These are phyloP conservation scores for Sminthurides aquaticus DNA, from an alignment of 2,888 invertebrate genomes.

Conservation along the genomic window DNA sequence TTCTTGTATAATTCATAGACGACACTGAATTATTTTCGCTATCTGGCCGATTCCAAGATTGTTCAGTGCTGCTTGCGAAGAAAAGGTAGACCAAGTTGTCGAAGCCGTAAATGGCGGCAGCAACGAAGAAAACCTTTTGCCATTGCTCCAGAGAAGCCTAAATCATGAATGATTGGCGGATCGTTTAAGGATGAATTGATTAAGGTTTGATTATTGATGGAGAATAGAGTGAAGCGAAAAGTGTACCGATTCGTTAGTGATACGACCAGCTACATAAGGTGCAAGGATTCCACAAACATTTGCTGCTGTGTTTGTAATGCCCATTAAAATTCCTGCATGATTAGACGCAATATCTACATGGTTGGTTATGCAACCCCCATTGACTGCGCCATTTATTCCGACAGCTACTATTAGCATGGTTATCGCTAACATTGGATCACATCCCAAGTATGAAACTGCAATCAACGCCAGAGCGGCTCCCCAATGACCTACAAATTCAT, in stretches of 20 bases:
- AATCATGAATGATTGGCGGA: too few relatives aligned
- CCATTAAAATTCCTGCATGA: slow-evolving; percentile 84
- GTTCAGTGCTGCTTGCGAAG: slow-evolving; percentile 41
- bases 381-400: slow-evolving; percentile 57
- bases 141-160: slow-evolving; percentile 41
- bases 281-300: slow-evolving; percentile 79
- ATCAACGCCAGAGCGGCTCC: slow-evolving; percentile 55
- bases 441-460: slow-evolving; percentile 75
- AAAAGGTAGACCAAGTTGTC: slow-evolving; percentile 42
- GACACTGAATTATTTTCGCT: background rate
- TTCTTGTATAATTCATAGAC: background rate
- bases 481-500: slow-evolving; percentile 25
- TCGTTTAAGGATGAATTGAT: background rate
- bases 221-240: background rate
- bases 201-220: background rate
- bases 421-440: slow-evolving; percentile 68
- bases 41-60: slow-evolving; percentile 37
- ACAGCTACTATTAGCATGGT: slow-evolving; percentile 71
- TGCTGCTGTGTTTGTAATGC: slow-evolving; percentile 80
- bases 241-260: slow-evolving; percentile 48
- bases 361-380: slow-evolving; percentile 70
- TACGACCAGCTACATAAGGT: slow-evolving; percentile 72
- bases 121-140: slow-evolving; percentile 43
- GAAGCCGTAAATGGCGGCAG: slow-evolving; percentile 37
- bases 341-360: slow-evolving; percentile 82